Base-by-base conservation (phyloP, 2,797 vertebrate species). In the Acrossocheilus wenchowensis region DNA sequence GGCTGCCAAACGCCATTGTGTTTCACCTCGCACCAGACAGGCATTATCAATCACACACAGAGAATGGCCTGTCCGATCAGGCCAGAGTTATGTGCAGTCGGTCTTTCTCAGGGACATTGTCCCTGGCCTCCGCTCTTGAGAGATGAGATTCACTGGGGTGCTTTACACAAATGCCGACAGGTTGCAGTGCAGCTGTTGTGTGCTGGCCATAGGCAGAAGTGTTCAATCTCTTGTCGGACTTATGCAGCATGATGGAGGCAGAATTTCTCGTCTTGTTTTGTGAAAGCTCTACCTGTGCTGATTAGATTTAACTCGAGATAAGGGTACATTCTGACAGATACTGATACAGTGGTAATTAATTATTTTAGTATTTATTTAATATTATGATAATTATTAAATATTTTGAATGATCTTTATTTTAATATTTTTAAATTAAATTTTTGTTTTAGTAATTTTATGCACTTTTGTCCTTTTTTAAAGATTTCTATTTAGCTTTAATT, bases 11-110 rank as follows among this genome's bases (percentile, higher is more conserved):
- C 81, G 66, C 83, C 85, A 88, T 90, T 90, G 88, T 89, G 86
- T 89, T 88, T 88, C 86, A 81, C 88, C 87, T 85, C n/a, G 83
- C 39, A 7, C 45, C 60, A 26, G 88, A 90, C 89, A 90, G 90
- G 78, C 64, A 62, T 91, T 90, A 90, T 91, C 89, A 89, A 90
- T 91, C 91, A 90, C 77, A 82, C 83, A 43, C 52, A 64, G 86
- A 86, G 83, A 83, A 90, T 72, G 66, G 85, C 78, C 78, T 71
- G 87, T 48, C 23, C 80, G 77, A 74, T 86, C 68, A 80, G 41
- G 34, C 57, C 68, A 81, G 72, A 78, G 86, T 83, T 89, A 90
- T 89, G 88, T 85, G 87, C 57, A 78, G 86, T 74, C 69, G 6
- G 30, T 30, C 80, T 80, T 80, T 86, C 88, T 87, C 86, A 68